Conservation (phyloP, 2,888 invertebrate genomes). For the Seira ritae region DNA sequence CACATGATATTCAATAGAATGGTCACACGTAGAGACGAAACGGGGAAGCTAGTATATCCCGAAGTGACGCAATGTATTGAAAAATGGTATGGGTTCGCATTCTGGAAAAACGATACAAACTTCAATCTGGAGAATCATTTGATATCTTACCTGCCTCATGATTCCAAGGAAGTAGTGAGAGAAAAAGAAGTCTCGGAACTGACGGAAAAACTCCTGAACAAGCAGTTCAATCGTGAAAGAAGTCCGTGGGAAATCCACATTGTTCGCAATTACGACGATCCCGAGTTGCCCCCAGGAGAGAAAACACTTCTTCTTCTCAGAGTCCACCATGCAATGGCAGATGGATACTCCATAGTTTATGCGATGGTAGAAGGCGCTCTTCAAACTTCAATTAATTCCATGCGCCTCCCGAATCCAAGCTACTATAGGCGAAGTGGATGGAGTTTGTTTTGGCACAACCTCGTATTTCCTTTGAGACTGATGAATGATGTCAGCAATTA, state of each 20-base stretch:
- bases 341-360: conserved; percentile 38
- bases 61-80: conserved; percentile 42
- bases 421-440: neutral
- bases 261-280: conserved; percentile 33
- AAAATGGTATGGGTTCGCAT: conserved; percentile 27
- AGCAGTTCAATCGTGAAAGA: conserved; percentile 19
- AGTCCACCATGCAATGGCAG: conserved; percentile 38
- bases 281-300: neutral
- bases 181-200: conserved; percentile 14
- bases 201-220: conserved; percentile 33
- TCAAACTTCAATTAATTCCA: neutral
- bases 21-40: conserved; percentile 34
- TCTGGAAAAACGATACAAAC: conserved; percentile 40
- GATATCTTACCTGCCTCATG: neutral
- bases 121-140: conserved; percentile 39
- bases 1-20: neutral
- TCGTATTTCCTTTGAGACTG: conserved; percentile 10
- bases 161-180: neutral
- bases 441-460: neutral
- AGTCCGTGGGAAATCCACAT: conserved; percentile 50
- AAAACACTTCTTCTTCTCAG: conserved; percentile 32
- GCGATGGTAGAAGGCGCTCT: conserved; percentile 36
- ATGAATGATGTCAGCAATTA: conserved; percentile 28
- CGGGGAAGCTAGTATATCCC: conserved; percentile 14
- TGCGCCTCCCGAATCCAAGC: conserved; percentile 24